A percentile compares a stretch with the other conserved stretches of the same genome.
These are phyloP conservation scores for Trochalopteron elliotii DNA, from an alignment of 2,113 vertebrate genomes.

Conservation along the genomic window DNA sequence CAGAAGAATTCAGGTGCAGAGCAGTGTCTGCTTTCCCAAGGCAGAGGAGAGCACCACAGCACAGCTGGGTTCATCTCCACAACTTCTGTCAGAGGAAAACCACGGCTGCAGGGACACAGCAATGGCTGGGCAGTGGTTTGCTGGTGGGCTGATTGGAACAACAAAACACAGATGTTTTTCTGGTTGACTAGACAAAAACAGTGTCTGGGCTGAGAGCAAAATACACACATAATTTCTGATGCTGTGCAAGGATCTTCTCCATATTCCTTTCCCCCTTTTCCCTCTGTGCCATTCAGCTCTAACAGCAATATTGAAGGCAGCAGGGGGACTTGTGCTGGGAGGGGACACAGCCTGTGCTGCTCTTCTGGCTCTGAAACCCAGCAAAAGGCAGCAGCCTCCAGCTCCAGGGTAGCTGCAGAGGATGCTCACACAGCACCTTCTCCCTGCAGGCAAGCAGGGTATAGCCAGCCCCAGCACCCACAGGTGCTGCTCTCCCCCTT, in stretches of 20 bases:
- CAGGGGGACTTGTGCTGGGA: not conserved
- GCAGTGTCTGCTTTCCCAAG: not conserved
- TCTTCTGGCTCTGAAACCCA: not conserved
- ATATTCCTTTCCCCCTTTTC: fast-evolving
- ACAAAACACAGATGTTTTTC: not conserved
- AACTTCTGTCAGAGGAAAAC: not conserved
- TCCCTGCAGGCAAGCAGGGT: not conserved
- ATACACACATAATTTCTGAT: not conserved
- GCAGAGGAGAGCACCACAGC: not conserved
- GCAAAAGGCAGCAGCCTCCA: not conserved
- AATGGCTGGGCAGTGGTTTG: not conserved
- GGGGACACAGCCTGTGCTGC: not conserved
- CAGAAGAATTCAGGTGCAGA: not conserved
- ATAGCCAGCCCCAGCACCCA: not conserved
- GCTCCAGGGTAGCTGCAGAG: not conserved
- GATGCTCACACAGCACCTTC: not conserved
- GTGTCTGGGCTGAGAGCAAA: not conserved
- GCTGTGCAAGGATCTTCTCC: not conserved
- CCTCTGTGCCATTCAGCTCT: not conserved
- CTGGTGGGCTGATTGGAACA: not conserved
- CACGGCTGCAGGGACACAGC: not conserved
- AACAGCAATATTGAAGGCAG: fast-evolving
- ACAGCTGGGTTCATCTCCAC: not conserved
- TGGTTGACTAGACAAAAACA: not conserved
- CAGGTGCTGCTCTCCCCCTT: not conserved